These are phyloP conservation scores for Tetramorium bicarinatum DNA, from an alignment of 2,888 invertebrate genomes.

Conservation along the genomic window DNA sequence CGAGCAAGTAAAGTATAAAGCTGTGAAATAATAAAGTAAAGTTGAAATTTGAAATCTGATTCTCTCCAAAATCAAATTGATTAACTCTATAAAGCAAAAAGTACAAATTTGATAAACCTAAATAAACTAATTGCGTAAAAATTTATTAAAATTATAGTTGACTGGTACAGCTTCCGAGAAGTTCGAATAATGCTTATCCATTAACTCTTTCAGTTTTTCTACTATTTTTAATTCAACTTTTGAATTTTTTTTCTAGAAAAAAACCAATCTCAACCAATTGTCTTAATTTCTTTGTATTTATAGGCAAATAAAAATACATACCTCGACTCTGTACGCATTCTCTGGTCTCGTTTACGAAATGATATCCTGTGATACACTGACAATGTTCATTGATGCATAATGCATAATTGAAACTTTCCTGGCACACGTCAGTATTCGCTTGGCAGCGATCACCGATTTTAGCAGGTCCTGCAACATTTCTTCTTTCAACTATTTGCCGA, in stretches of 20 bases:
- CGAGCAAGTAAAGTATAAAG: constrained; percentile 68
- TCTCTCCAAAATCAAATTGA: neutral
- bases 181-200: neutral
- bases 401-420: constrained; percentile 71
- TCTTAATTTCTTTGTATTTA: neutral
- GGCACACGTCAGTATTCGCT: constrained; percentile 74
- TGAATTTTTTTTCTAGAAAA: neutral
- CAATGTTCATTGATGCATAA: constrained; percentile 75
- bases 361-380: constrained; percentile 70
- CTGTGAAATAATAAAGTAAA: constrained; percentile 59
- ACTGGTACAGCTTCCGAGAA: neutral
- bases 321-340: constrained; percentile 71
- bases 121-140: neutral
- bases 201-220: neutral
- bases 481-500: neutral
- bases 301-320: constrained; percentile 21
- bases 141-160: neutral
- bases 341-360: constrained; percentile 72
- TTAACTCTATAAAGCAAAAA: neutral
- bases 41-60: neutral
- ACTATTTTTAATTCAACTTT: neutral
- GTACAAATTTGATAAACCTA: neutral
- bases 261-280: neutral
- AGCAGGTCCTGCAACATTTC: constrained; percentile 69
- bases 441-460: constrained; percentile 75